Evolutionary conservation across 2,888 invertebrate species (phyloP).

Genomic region (Crioceris asparagi): DNA sequence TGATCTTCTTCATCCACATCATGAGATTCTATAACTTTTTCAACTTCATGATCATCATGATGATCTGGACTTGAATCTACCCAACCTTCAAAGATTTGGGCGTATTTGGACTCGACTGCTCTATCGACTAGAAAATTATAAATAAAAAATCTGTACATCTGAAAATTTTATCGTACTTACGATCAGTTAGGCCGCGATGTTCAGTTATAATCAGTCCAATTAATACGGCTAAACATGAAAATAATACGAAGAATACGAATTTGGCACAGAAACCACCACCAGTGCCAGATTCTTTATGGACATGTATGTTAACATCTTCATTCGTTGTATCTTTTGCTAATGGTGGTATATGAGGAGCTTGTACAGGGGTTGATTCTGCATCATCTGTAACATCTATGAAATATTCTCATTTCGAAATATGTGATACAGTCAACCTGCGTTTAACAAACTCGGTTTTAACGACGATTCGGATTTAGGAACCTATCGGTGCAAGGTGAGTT

Average conservation of each 20-base stretch:
- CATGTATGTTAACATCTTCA: slow-evolving; percentile 67
- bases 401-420: too few relatives aligned
- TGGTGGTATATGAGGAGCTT: slow-evolving; percentile 24
- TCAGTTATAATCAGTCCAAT: slow-evolving; percentile 70
- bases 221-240: slow-evolving; percentile 59
- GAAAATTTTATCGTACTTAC: slow-evolving; percentile 51
- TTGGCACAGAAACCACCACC: slow-evolving; percentile 80
- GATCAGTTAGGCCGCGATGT: slow-evolving; percentile 66
- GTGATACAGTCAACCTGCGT: too few relatives aligned
- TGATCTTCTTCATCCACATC: slow-evolving; percentile 24
- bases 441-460: too few relatives aligned
- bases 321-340: slow-evolving; percentile 14
- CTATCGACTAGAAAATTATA: slow-evolving; percentile 40
- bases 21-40: slow-evolving; percentile 31
- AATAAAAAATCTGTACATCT: too few relatives aligned
- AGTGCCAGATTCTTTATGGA: slow-evolving; percentile 63
- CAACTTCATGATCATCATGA: slow-evolving; percentile 27
- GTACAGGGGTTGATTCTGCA: slow-evolving; percentile 19
- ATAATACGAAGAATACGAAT: slow-evolving; percentile 66
- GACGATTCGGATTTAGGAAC: too few relatives aligned
- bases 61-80: slow-evolving; percentile 48
- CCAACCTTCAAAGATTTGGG: slow-evolving; percentile 70
- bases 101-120: slow-evolving; percentile 57
- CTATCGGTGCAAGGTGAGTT: too few relatives aligned
- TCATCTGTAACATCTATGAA: slow-evolving; percentile 29